These are phyloP conservation scores for Girardia tigrina DNA, from an alignment of 2,888 invertebrate species.

Conservation along the genomic window DNA sequence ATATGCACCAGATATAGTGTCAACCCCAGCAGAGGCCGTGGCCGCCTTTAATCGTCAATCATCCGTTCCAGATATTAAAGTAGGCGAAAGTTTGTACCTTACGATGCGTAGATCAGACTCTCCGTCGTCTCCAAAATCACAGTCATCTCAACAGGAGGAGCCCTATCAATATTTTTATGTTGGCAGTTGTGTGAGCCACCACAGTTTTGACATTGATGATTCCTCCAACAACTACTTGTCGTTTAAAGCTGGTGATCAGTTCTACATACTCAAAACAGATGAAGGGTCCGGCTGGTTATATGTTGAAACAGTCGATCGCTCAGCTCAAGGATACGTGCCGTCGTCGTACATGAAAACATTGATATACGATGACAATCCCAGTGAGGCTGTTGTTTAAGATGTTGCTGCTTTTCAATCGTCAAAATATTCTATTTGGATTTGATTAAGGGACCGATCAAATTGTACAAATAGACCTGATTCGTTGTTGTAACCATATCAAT, in stretches of 20 bases:
- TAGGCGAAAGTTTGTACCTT: not conserved
- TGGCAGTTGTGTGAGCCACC: not conserved
- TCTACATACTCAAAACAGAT: not conserved
- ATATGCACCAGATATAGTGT: not conserved
- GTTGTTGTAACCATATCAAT: too few species aligned
- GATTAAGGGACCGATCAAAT: too few species aligned
- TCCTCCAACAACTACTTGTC: not conserved
- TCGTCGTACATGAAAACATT: not conserved
- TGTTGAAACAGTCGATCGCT: not conserved
- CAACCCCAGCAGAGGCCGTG: constrained; percentile 12
- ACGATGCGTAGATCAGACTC: not conserved
- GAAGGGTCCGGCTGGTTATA: constrained; percentile 1
- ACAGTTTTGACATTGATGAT: constrained; percentile 5
- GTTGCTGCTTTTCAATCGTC: too few species aligned
- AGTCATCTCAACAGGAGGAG: not conserved
- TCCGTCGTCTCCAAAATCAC: not conserved
- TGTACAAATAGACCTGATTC: too few species aligned
- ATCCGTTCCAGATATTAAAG: not conserved
- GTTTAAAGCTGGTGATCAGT: constrained; percentile 7
- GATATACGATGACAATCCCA: not conserved
- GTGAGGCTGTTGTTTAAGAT: not conserved
- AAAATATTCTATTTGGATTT: too few species aligned
- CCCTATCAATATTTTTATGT: not conserved
- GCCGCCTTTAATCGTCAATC: not conserved
- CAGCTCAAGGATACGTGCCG: not conserved